Evolutionary conservation across 1,140 invertebrate species (phyloP).

Genomic region (Leptopilina boulardi): DNA sequence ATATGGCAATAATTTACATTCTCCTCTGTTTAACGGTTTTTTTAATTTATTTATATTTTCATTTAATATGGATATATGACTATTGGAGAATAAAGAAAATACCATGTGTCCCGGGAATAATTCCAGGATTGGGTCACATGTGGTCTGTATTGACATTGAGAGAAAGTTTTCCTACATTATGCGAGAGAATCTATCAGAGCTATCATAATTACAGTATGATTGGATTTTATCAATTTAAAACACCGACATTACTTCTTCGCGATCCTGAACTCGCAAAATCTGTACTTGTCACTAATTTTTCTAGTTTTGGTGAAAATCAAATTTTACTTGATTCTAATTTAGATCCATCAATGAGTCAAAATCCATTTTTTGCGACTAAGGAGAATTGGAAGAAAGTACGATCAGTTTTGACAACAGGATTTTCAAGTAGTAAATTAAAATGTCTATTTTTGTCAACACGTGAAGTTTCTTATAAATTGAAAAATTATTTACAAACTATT

Average conservation of each 20-base stretch:
- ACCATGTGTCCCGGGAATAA: conserved; percentile 58
- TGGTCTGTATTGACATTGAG: conserved; percentile 37
- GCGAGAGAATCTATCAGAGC: conserved; percentile 46
- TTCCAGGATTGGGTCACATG: conserved; percentile 48
- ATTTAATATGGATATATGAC: conserved; percentile 56
- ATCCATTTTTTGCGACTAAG: conserved; percentile 62
- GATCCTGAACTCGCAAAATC: conserved; percentile 67
- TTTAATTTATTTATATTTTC: conserved; percentile 45
- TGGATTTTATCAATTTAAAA: conserved; percentile 63
- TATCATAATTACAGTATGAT: conserved; percentile 55
- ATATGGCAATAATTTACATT: neutral
- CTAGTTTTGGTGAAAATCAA: conserved; percentile 45
- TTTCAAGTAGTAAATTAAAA: conserved; percentile 57
- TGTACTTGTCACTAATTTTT: conserved; percentile 67
- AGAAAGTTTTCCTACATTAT: conserved; percentile 39
- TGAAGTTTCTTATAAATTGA: conserved; percentile 42
- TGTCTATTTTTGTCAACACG: conserved; percentile 32
- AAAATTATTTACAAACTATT: conserved; percentile 48
- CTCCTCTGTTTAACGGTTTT: neutral
- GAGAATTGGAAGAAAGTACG: conserved; percentile 48
- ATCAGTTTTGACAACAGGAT: conserved; percentile 43
- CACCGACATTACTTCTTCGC: conserved; percentile 61
- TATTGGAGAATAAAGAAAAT: conserved; percentile 73
- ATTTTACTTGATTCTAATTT: conserved; percentile 43
- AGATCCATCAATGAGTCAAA: conserved; percentile 53